Percentiles rank a stretch among this genome's conserved stretches.
Conservation (phyloP, 92 coral and sea anemone genomes). For the Phenganax stokvisi region DNA sequence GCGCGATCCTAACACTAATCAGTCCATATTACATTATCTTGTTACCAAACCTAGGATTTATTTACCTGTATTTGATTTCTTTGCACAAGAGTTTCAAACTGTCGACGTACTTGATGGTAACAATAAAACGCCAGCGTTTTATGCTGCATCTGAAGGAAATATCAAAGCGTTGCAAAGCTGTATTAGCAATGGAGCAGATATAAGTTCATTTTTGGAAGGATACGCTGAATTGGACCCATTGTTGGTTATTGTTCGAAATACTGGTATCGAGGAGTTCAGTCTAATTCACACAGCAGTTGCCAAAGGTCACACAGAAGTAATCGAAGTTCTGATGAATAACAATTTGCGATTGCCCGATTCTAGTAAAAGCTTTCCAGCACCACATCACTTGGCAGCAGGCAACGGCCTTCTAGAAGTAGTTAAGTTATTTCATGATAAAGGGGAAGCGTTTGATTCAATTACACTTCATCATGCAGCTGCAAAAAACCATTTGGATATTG, state of each 20-base stretch:
- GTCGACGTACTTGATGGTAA: constrained; percentile 45
- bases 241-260: background rate
- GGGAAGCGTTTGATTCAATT: too few relatives aligned
- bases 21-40: constrained; percentile 49
- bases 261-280: constrained; percentile 39
- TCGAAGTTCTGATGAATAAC: constrained; percentile 41
- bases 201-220: constrained; percentile 31
- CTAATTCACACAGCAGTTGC: constrained; percentile 56
- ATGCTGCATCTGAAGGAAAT: constrained; percentile 56
- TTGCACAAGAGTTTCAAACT: constrained; percentile 43
- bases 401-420: constrained; percentile 34
- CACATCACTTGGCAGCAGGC: constrained; percentile 57
- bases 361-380: constrained; percentile 39
- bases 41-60: constrained; percentile 43
- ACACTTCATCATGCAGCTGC: too few relatives aligned
- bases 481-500: constrained; percentile 32
- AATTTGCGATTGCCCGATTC: constrained; percentile 20
- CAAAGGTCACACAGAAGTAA: constrained; percentile 49
- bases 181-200: constrained; percentile 49
- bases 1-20: constrained; percentile 5
- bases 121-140: constrained; percentile 61
- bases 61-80: constrained; percentile 38
- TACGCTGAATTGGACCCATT: constrained; percentile 10
- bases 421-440: too few relatives aligned
- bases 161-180: constrained; percentile 47